phyloP scores from a whole-genome alignment of 2,888 invertebrate species.

The Malacosoma neustria region DNA sequence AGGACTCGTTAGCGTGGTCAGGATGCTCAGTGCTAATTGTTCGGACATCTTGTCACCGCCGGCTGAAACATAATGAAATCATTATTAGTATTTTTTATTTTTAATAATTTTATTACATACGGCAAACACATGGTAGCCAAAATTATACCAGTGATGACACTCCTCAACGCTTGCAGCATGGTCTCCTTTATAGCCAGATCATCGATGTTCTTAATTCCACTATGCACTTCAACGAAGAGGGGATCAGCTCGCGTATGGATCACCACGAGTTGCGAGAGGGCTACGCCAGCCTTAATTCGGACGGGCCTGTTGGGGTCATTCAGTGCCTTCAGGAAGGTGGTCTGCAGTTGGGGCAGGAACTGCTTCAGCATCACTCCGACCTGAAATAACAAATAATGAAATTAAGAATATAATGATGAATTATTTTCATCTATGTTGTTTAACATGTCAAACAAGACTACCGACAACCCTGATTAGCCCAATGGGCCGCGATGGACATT shows the following conservation, averaged over 20 bases:
- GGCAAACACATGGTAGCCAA: neutral
- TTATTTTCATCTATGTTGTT: no score
- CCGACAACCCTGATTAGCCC: no score
- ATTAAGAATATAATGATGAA: no score
- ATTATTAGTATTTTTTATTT: no score
- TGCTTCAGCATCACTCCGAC: conserved; percentile 97
- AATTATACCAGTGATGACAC: conserved; percentile 86
- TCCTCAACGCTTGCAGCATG: conserved; percentile 91
- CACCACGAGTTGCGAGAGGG: conserved; percentile 89
- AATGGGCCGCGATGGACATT: no score
- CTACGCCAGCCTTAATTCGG: conserved; percentile 90
- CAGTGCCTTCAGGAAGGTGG: conserved; percentile 96
- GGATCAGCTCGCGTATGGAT: conserved; percentile 97
- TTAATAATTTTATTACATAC: no score
- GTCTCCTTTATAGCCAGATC: conserved; percentile 93
- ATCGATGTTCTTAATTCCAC: conserved; percentile 87
- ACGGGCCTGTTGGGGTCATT: conserved; percentile 92
- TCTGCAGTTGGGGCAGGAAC: conserved; percentile 98
- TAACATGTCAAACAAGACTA: no score
- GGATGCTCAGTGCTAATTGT: conserved; percentile 82
- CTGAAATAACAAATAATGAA: no score
- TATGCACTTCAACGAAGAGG: conserved; percentile 94
- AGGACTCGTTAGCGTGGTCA: conserved; percentile 76
- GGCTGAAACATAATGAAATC: neutral
- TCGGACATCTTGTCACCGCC: conserved; percentile 94